Percentiles rank a stretch among this genome's conserved stretches.
Conservation (phyloP, 1,140 invertebrate species). For the Chlorops oryzae region DNA sequence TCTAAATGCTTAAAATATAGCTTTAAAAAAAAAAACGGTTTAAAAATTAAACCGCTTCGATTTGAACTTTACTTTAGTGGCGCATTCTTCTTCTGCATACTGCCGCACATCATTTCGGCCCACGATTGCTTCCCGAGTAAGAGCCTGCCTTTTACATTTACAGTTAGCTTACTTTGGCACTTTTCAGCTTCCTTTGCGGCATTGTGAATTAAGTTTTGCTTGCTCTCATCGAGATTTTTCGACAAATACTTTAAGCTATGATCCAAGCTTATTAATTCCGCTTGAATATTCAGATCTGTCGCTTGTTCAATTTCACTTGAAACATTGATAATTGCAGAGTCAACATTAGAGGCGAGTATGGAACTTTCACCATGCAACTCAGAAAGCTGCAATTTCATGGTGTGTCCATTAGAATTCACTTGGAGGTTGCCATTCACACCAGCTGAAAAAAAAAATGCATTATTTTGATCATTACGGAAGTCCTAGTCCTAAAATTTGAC, state of each 20-base stretch:
- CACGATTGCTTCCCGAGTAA: conserved; percentile 40
- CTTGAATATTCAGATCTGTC: conserved; percentile 24
- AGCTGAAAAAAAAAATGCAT: conserved; percentile 19
- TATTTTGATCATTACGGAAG: neutral
- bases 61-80: conserved; percentile 23
- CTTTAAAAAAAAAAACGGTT: no score
- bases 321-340: conserved; percentile 34
- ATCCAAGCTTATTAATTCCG: conserved; percentile 25
- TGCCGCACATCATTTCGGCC: conserved; percentile 27
- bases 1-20: no score
- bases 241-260: conserved; percentile 26
- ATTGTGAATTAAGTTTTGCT: conserved; percentile 19
- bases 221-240: conserved; percentile 17
- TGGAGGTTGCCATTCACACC: conserved; percentile 40
- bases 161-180: conserved; percentile 18
- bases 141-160: conserved; percentile 23
- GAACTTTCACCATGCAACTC: conserved; percentile 31
- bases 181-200: conserved; percentile 14
- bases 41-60: no score
- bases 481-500: no score
- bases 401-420: conserved; percentile 30
- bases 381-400: conserved; percentile 37
- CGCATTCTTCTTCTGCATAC: neutral
- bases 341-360: conserved; percentile 24
- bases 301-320: conserved; percentile 36